phyloP scores from a whole-genome alignment of 2,113 vertebrate genomes.

The Chauna torquata region DNA sequence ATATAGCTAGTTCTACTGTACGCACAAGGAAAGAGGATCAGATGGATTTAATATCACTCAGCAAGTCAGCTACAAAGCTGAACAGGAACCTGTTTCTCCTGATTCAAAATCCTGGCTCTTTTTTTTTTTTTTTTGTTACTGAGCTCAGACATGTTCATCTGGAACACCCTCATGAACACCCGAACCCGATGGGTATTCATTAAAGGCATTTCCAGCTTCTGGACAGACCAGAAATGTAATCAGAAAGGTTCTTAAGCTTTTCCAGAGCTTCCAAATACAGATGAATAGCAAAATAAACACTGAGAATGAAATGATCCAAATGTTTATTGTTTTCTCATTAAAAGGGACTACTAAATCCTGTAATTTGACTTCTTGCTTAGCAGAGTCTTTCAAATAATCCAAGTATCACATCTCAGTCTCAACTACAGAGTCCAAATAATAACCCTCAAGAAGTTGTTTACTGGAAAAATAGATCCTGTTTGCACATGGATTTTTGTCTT shows the following conservation, averaged over 20 bases:
- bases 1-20: background rate
- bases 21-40: background rate
- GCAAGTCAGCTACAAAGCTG: background rate
- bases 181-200: background rate
- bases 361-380: background rate
- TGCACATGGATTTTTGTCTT: background rate
- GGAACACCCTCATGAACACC: background rate
- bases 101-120: background rate
- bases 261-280: background rate
- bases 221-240: background rate
- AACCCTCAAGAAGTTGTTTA: background rate
- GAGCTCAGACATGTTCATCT: background rate
- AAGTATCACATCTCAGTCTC: background rate
- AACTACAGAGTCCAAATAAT: background rate
- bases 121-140: background rate
- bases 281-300: slow-evolving; percentile 2
- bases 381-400: background rate
- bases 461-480: background rate
- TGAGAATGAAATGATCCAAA: background rate
- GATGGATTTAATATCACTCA: background rate
- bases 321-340: background rate
- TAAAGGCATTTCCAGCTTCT: slow-evolving; percentile 14
- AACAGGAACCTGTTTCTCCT: slow-evolving; percentile 2
- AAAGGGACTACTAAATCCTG: background rate
- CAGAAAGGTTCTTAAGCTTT: background rate